These are phyloP conservation scores for Crocallis elinguaria DNA, from an alignment of 2,888 invertebrate genomes.

Conservation along the genomic window DNA sequence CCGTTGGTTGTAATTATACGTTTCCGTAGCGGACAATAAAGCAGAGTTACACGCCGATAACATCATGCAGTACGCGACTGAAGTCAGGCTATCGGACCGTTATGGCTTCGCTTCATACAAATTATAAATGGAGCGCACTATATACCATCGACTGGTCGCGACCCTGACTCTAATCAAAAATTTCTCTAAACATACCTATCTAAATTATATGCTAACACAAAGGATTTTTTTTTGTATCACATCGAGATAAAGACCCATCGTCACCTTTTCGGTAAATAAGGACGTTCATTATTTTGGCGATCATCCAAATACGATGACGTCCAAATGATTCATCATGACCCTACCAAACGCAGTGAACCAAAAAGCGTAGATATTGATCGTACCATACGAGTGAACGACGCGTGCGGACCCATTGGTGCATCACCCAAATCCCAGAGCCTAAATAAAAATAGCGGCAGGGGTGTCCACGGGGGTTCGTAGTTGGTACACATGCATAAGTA, in stretches of 20 bases:
- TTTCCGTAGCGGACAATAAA: conserved; percentile 66
- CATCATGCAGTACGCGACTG: conserved; percentile 52
- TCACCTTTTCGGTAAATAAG: conserved; percentile 25
- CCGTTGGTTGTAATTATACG: conserved; percentile 57
- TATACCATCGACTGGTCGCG: conserved; percentile 24
- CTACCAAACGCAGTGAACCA: conserved; percentile 24
- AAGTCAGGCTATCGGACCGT: conserved; percentile 56
- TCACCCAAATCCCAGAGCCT: conserved; percentile 70
- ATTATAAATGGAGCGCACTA: conserved; percentile 28
- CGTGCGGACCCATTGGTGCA: conserved; percentile 69
- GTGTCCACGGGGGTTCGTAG: conserved; percentile 54
- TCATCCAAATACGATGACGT: conserved; percentile 26
- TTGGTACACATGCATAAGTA: conserved; percentile 76
- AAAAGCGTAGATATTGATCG: conserved; percentile 24
- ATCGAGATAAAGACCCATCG: conserved; percentile 19
- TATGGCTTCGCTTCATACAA: conserved; percentile 58
- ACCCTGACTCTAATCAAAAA: conserved; percentile 7
- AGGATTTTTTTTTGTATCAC: not conserved
- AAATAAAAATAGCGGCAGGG: conserved; percentile 70
- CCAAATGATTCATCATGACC: conserved; percentile 22
- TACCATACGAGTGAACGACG: conserved; percentile 35
- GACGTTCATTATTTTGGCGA: conserved; percentile 26
- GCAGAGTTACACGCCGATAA: conserved; percentile 61
- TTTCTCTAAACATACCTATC: not conserved
- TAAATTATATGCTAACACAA: not conserved